Percentiles rank a stretch among this genome's conserved stretches.
Evolutionary conservation across 2,113 vertebrate species (phyloP).

Genomic region (Trichechus manatus): DNA sequence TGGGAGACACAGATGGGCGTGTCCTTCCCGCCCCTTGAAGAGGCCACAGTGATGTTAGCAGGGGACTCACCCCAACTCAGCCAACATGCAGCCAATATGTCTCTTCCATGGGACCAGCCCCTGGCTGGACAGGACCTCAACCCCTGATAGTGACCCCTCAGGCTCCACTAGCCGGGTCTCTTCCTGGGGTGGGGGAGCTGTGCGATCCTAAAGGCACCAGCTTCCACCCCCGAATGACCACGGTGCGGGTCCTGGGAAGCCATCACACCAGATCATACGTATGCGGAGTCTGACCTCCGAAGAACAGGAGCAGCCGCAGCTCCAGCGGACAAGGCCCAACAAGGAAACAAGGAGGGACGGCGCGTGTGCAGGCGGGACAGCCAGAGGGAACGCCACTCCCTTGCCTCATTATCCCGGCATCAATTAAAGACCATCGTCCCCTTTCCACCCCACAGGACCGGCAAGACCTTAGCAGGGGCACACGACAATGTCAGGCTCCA

Average conservation of each 20-base stretch:
- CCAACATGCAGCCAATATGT: background rate
- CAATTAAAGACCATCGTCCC: fast-evolving
- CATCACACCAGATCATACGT: too few relatives aligned
- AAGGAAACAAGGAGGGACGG: too few relatives aligned
- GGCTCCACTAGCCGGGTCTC: background rate
- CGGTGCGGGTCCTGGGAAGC: too few relatives aligned
- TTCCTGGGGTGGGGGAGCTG: background rate
- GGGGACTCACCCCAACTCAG: background rate
- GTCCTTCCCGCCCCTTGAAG: background rate
- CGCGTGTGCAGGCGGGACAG: too few relatives aligned
- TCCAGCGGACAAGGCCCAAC: too few relatives aligned
- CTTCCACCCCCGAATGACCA: background rate
- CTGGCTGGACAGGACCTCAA: background rate
- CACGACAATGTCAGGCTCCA: fast-evolving
- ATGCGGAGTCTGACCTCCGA: too few relatives aligned
- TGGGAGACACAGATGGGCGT: background rate
- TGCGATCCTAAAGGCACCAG: background rate
- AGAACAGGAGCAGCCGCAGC: too few relatives aligned
- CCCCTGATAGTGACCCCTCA: fast-evolving
- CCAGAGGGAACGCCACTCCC: too few relatives aligned
- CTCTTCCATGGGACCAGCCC: background rate
- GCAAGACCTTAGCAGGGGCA: too few relatives aligned
- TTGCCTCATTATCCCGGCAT: too few relatives aligned
- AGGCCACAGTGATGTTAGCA: background rate
- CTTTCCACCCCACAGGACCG: fast-evolving